phyloP scores from a whole-genome alignment of 2,113 vertebrate species.

The Bubo scandiacus region DNA sequence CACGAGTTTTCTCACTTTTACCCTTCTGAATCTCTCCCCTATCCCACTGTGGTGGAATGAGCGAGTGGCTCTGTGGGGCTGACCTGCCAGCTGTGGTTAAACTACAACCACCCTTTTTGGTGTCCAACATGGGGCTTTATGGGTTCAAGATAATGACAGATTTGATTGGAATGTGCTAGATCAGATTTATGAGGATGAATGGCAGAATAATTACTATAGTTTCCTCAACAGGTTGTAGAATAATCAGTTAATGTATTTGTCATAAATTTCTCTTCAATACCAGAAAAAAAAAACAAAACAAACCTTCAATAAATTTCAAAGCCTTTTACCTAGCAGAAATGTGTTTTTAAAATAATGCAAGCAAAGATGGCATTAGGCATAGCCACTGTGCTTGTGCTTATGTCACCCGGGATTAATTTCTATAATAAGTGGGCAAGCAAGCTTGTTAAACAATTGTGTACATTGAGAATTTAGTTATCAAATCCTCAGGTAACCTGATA shows the following conservation, averaged over 20 bases:
- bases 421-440: neutral
- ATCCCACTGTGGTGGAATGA: neutral
- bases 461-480: neutral
- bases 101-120: neutral
- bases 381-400: neutral
- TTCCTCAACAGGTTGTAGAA: neutral
- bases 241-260: neutral
- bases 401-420: neutral
- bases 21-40: neutral
- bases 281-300: neutral
- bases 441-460: neutral
- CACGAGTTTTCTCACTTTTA: neutral
- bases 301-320: neutral
- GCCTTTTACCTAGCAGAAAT: neutral
- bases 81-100: neutral
- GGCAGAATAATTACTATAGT: neutral
- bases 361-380: neutral
- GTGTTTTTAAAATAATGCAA: neutral
- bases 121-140: neutral
- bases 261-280: neutral
- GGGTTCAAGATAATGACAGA: neutral
- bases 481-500: neutral
- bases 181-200: neutral
- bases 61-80: neutral
- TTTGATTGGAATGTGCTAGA: neutral